Base-by-base conservation (phyloP, 2,888 invertebrate species). In the Adineta ricciae region DNA sequence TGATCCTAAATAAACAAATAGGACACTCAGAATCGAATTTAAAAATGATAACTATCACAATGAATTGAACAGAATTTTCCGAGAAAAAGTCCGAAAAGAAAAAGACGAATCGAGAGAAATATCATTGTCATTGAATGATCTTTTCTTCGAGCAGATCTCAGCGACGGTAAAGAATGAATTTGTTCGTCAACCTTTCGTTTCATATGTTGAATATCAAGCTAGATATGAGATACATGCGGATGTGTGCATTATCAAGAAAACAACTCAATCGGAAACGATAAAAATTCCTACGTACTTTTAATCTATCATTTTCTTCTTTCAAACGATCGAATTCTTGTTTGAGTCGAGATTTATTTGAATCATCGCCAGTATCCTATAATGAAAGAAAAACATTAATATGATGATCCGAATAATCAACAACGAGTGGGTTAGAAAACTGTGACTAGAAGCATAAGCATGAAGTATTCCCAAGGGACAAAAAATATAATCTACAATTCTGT, bases 261-360 rank as follows among this genome's bases (percentile, higher is more conserved):
- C 8, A 46, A 46, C 46, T 46, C 46, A 46, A 46, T 46, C 46
- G 46, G 8, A 46, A 46, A 46, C 5, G 46, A 46, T 8, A 46
- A 8, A 11, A 46, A 46, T 46, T 41, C 4, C 24, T 24, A 41
- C 78, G 14, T 78, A 78, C 78, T 78, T 78, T 78, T 14, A 78
- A 41, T 11, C 2, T 78, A 41, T 78, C 78, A 78, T 78, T 78
- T n/a, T 78, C 78, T 2, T 78, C 78, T 41, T 38, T 78, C 41
- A 78, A 78, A 78, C 78, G 78, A 78, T 78, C 78, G n/a, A 78
- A 3, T 78, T 78, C 78, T 78, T 78, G 78, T 78, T 78, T 78
- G 16, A 78, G 78, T 24, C 41, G 78, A 41, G 24, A 14, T 41
- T 78, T 78, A 41, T 41, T 78, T n/a, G 41, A 78, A 41, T 78